phyloP scores from a whole-genome alignment of 2,888 invertebrate species.

The Pristionchus exspectatus region DNA sequence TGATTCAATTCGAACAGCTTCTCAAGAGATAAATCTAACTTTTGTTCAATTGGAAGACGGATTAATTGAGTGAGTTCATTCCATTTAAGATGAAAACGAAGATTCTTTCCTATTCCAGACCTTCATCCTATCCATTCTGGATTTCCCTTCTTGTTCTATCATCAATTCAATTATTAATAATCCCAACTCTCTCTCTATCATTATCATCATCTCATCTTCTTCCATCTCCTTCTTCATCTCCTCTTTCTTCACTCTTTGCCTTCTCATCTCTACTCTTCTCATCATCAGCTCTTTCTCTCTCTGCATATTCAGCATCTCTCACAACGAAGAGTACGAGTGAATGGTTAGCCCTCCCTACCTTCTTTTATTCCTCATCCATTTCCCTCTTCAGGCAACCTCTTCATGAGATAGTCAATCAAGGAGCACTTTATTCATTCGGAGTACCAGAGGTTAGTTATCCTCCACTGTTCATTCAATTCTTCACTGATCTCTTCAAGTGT shows the following conservation, averaged over 20 bases:
- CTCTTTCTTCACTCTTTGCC: slow-evolving; percentile 22
- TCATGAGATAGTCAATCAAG: slow-evolving; percentile 21
- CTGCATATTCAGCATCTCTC: slow-evolving; percentile 48
- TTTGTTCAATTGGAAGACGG: slow-evolving; percentile 49
- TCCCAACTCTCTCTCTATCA: slow-evolving; percentile 18
- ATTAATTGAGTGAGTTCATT: not conserved
- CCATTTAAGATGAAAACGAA: too few species aligned
- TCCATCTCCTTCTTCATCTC: slow-evolving; percentile 35
- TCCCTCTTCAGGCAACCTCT: slow-evolving; percentile 13
- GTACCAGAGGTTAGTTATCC: slow-evolving; percentile 13
- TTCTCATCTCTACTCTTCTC: slow-evolving; percentile 45
- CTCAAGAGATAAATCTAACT: slow-evolving; percentile 38
- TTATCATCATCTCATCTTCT: slow-evolving; percentile 11
- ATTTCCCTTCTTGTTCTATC: slow-evolving; percentile 43
- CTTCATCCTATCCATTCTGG: not conserved
- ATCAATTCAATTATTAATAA: slow-evolving; percentile 44
- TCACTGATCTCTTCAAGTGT: not conserved
- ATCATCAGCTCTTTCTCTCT: slow-evolving; percentile 37
- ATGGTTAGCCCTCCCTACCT: not conserved
- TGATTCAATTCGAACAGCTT: slow-evolving; percentile 27
- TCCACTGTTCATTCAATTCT: not conserved
- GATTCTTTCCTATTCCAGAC: not conserved
- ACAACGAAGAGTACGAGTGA: slow-evolving; percentile 38
- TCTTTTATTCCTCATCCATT: not conserved
- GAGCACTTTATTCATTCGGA: slow-evolving; percentile 44